Evolutionary conservation across 1,140 invertebrate species (phyloP).

Genomic region (Tribolium madens): DNA sequence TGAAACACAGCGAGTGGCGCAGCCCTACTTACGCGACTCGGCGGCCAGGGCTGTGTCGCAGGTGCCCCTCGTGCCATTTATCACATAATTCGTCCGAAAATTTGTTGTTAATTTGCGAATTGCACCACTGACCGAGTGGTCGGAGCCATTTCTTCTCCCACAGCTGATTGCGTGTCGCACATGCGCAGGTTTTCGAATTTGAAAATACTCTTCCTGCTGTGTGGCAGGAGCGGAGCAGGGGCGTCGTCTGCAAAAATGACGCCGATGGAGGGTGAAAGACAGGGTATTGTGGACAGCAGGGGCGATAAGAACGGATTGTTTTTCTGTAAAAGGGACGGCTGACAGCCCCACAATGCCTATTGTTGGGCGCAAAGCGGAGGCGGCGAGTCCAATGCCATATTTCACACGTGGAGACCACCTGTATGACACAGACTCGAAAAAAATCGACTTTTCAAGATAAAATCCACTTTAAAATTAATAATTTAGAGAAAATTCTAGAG

Average conservation of each 20-base stretch:
- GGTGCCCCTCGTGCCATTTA: slow-evolving; percentile 42
- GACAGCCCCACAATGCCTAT: slow-evolving; percentile 8
- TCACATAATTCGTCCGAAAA: slow-evolving; percentile 47
- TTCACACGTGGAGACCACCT: background rate
- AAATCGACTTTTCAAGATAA: no score
- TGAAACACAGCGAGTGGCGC: background rate
- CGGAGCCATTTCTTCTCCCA: slow-evolving; percentile 58
- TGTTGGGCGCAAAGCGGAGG: slow-evolving; percentile 4
- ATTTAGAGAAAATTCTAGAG: no score
- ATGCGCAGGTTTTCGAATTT: slow-evolving; percentile 48
- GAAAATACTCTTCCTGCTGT: slow-evolving; percentile 10
- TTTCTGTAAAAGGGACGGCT: background rate
- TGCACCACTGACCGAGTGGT: slow-evolving; percentile 59
- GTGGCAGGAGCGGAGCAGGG: background rate
- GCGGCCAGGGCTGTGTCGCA: slow-evolving; percentile 19
- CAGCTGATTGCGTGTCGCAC: slow-evolving; percentile 60
- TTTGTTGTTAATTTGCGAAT: slow-evolving; percentile 48
- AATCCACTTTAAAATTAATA: no score
- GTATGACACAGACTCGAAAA: background rate
- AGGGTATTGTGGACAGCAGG: background rate
- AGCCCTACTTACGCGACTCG: background rate
- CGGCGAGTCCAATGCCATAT: background rate
- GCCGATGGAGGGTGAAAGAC: slow-evolving; percentile 1
- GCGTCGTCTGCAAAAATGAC: background rate
- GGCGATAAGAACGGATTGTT: slow-evolving; percentile 23